phyloP scores from a whole-genome alignment of 2,888 invertebrate species.

The Uloborus plumipes region DNA sequence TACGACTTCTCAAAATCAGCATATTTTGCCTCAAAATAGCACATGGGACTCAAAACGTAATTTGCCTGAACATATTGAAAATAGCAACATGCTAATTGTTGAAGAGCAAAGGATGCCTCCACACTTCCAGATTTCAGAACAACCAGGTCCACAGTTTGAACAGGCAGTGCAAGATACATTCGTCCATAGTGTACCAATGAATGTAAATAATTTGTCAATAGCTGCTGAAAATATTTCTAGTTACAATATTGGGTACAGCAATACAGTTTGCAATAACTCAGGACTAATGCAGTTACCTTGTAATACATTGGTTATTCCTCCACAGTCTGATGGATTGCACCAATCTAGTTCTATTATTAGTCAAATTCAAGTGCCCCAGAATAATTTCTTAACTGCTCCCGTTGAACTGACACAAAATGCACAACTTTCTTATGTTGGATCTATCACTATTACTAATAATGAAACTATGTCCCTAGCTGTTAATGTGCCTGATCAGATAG shows the following conservation, averaged over 20 bases:
- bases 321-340: conserved; percentile 17
- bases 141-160: no score
- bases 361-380: conserved; percentile 39
- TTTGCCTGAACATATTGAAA: no score
- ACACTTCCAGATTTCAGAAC: no score
- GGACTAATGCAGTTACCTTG: conserved; percentile 43
- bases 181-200: conserved; percentile 24
- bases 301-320: conserved; percentile 49
- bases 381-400: conserved; percentile 24
- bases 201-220: conserved; percentile 22
- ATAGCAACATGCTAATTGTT: no score
- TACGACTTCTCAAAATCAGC: no score
- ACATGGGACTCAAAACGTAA: no score
- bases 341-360: conserved; percentile 17
- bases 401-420: conserved; percentile 31
- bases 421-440: conserved; percentile 62
- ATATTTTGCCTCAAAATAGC: no score
- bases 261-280: conserved; percentile 22
- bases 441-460: conserved; percentile 61
- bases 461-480: conserved; percentile 56
- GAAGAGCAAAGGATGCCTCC: no score
- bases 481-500: conserved; percentile 51
- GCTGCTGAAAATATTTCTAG: conserved; percentile 24
- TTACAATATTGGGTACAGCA: conserved; percentile 37
- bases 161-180: not conserved